These are phyloP conservation scores for Cybosia mesomella DNA, from an alignment of 2,888 invertebrate species.

Conservation along the genomic window DNA sequence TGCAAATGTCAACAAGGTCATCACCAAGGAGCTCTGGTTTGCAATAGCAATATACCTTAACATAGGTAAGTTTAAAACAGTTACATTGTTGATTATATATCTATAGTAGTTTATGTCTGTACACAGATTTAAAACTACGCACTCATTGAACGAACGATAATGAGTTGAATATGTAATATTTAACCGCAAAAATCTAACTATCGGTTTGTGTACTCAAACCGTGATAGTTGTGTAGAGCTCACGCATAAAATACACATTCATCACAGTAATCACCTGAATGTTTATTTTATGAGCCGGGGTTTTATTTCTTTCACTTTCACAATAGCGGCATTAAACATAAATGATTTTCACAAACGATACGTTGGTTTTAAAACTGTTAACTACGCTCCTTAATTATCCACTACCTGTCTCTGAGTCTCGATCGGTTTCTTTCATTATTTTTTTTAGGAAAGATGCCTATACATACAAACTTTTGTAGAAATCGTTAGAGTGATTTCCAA, in stretches of 20 bases:
- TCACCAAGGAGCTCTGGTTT: constrained; percentile 28
- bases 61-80: constrained; percentile 13
- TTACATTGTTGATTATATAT: too few species aligned
- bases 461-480: not conserved
- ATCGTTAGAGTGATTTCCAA: not conserved
- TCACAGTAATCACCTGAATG: not conserved
- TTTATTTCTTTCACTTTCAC: constrained; percentile 1
- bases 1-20: constrained; percentile 23
- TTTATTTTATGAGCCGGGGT: not conserved
- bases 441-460: not conserved
- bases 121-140: not conserved
- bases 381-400: not conserved
- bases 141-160: not conserved
- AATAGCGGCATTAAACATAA: not conserved
- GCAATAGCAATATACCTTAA: constrained; percentile 22
- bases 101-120: not conserved
- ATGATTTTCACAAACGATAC: not conserved
- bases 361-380: constrained; percentile 1
- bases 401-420: not conserved
- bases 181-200: not conserved
- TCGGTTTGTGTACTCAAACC: not conserved
- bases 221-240: not conserved
- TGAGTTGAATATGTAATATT: not conserved
- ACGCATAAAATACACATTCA: constrained; percentile 5
- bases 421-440: not conserved